Evolutionary conservation across 2,797 vertebrate genomes (phyloP).

Genomic region (Trematomus bernacchii): DNA sequence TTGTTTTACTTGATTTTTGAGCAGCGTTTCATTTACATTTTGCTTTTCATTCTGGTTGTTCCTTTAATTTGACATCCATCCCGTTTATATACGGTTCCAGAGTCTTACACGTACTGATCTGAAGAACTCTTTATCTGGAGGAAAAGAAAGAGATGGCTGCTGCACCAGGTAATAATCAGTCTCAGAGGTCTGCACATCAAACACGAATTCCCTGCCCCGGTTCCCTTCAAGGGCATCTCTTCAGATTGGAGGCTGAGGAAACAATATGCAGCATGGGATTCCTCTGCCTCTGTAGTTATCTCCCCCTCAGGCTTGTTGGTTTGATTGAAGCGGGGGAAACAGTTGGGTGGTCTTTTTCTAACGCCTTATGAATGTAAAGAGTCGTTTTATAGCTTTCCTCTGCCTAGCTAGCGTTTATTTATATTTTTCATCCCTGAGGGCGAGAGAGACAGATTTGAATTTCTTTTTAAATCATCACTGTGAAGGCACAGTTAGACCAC

Average conservation of each 20-base stretch:
- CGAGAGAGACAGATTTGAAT: slow-evolving; percentile 8
- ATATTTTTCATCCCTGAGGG: neutral
- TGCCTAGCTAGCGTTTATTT: neutral
- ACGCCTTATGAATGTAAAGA: slow-evolving; percentile 20
- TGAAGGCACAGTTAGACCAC: neutral
- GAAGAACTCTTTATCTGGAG: neutral
- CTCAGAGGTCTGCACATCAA: slow-evolving; percentile 12
- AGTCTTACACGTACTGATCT: too few species aligned
- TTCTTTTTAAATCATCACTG: slow-evolving; percentile 13
- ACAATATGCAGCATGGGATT: slow-evolving; percentile 28
- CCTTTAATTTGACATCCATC: too few species aligned
- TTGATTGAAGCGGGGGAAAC: slow-evolving; percentile 47
- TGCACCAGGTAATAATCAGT: neutral
- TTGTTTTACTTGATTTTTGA: too few species aligned
- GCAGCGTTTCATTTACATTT: too few species aligned
- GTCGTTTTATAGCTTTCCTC: slow-evolving; percentile 16
- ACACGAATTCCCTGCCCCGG: slow-evolving; percentile 3
- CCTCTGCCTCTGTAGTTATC: slow-evolving; percentile 15
- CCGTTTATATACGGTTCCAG: too few species aligned
- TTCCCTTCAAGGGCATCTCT: slow-evolving; percentile 24
- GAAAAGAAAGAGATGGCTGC: neutral
- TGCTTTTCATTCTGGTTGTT: too few species aligned
- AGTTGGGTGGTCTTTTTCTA: slow-evolving; percentile 17
- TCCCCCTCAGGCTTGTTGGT: slow-evolving; percentile 37
- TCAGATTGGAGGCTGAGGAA: slow-evolving; percentile 31